Evolutionary conservation across 2,888 invertebrate genomes (phyloP).

Genomic region (Terebella lapidaria): DNA sequence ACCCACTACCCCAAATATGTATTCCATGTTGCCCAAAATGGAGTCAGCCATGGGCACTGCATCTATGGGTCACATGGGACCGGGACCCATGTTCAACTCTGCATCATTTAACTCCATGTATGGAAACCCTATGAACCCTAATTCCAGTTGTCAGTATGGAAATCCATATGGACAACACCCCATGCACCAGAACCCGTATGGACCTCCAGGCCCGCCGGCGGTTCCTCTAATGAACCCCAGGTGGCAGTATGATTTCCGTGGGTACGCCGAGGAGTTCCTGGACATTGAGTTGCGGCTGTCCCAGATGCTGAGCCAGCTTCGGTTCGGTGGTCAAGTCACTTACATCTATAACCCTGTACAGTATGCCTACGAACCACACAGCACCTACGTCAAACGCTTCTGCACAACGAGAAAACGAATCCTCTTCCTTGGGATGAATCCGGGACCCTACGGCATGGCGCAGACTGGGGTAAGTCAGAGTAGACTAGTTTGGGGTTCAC

Average conservation of each 20-base stretch:
- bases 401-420: slow-evolving; percentile 64
- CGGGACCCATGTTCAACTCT: neutral
- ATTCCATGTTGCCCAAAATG: slow-evolving; percentile 1
- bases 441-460: slow-evolving; percentile 95
- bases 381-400: slow-evolving; percentile 69
- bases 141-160: slow-evolving; percentile 4
- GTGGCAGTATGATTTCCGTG: slow-evolving; percentile 4
- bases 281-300: slow-evolving; percentile 2
- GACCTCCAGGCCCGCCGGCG: neutral
- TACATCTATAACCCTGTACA: slow-evolving; percentile 79
- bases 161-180: neutral
- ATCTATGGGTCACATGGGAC: neutral
- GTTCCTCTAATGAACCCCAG: slow-evolving; percentile 4
- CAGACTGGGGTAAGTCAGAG: slow-evolving; percentile 74
- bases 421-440: slow-evolving; percentile 89
- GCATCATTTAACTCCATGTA: neutral
- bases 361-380: slow-evolving; percentile 76
- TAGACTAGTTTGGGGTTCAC: too few relatives aligned
- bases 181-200: neutral
- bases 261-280: slow-evolving; percentile 1
- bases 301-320: slow-evolving; percentile 2
- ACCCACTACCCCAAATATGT: neutral
- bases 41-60: neutral
- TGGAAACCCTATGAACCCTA: neutral
- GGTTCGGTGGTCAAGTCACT: slow-evolving; percentile 54